A percentile compares a stretch with the other conserved stretches of the same genome.
phyloP scores from a whole-genome alignment of 2,113 vertebrate species.

The Tychaedon coryphoeus region DNA sequence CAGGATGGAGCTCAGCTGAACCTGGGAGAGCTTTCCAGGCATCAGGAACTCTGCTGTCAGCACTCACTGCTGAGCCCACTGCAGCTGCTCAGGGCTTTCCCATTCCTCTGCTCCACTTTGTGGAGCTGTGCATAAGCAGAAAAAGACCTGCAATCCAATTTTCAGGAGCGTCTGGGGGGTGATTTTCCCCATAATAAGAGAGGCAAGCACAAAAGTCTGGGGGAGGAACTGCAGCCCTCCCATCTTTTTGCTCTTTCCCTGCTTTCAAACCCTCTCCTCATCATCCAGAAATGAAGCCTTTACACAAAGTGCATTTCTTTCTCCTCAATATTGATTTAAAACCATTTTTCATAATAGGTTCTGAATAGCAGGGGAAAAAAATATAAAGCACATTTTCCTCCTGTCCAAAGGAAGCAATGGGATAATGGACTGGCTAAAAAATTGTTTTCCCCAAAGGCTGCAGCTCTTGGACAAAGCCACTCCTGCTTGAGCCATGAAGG shows the following conservation, averaged over 20 bases:
- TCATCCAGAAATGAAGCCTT: neutral
- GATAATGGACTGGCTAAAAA: neutral
- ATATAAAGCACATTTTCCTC: neutral
- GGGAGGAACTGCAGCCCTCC: neutral
- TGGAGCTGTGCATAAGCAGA: neutral
- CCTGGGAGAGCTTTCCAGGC: neutral
- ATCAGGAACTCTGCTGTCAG: neutral
- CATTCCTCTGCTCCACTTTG: neutral
- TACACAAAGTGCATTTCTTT: neutral
- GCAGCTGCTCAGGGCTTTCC: neutral
- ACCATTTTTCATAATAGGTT: neutral
- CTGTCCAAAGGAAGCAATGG: neutral
- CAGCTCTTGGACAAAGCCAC: neutral
- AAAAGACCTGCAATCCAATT: neutral
- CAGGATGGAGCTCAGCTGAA: neutral
- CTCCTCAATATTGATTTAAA: neutral
- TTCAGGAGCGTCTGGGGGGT: neutral
- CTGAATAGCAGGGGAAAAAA: neutral
- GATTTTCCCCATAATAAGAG: neutral
- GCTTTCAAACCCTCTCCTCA: neutral
- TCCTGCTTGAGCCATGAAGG: neutral
- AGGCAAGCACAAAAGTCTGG: neutral
- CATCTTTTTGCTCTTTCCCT: neutral
- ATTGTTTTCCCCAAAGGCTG: neutral
- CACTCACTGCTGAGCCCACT: neutral